These are phyloP conservation scores for Cyclopterus lumpus DNA, from an alignment of 2,797 vertebrate genomes.

Conservation along the genomic window DNA sequence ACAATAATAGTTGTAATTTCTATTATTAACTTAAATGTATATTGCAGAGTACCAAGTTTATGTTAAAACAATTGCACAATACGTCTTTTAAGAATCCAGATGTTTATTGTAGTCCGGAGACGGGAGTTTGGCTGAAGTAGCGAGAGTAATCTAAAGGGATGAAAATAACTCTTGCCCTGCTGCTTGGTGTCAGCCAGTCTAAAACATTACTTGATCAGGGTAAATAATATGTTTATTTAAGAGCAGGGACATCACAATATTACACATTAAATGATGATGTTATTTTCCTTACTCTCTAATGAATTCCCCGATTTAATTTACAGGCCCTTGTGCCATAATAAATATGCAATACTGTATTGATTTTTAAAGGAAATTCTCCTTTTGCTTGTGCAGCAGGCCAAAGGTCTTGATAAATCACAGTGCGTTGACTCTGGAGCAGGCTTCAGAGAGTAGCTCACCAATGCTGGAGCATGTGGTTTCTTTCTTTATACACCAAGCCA, in stretches of 20 bases:
- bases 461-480: constrained; percentile 1
- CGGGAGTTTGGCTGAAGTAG: neutral
- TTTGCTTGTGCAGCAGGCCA: constrained; percentile 59
- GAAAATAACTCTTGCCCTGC: neutral
- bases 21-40: neutral
- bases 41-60: neutral
- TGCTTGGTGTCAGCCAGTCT: constrained; percentile 16
- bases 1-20: neutral
- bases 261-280: constrained; percentile 36
- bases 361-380: constrained; percentile 59
- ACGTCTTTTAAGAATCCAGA: neutral
- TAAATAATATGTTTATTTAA: constrained; percentile 48
- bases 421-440: constrained; percentile 19
- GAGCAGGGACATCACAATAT: constrained; percentile 23
- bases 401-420: constrained; percentile 61
- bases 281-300: constrained; percentile 42
- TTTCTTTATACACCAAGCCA: constrained; percentile 25
- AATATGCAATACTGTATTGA: constrained; percentile 66
- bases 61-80: neutral
- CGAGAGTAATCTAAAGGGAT: neutral
- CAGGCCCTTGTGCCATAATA: constrained; percentile 47
- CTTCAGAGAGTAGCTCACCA: constrained; percentile 18
- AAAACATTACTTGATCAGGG: constrained; percentile 28
- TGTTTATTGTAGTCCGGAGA: neutral
- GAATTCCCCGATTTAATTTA: constrained; percentile 61